Evolutionary conservation across 1,140 invertebrate genomes (phyloP), one percentile per base, ranked within the genome.

Genomic region (Bombus confusus): DNA sequence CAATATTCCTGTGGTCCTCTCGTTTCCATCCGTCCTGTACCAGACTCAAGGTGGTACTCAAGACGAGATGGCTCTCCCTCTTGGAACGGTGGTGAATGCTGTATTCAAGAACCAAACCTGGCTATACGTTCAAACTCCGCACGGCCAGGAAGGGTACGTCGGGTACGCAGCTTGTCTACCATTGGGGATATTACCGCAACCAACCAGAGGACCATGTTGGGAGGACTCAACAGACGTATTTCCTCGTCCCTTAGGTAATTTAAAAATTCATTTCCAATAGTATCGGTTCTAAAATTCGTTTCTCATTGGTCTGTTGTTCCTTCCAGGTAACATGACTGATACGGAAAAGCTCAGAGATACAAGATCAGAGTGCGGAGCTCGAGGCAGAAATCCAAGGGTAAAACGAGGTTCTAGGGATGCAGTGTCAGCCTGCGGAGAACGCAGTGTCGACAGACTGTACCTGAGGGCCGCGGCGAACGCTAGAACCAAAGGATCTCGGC

Each of bases 81-180:
- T 98, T 73, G 97, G 98, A 15, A 98, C 97, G 92, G 97, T 98
- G 6, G 97, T 98, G 0, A 98, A 98, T 92, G 97, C 97, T 0
- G 96, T 98, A 12, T 98, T 98, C 93, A 98, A 98, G 93, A 98
- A 97, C 88, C 96, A 97, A 87, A 96, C 96, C 87, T 98, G 98
- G 98, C 92, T 98, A 3, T 98, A 98, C 90, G 97, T 97, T 3
- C 97, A 98, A 92, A 98, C 97, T 1, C 97, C 97, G 3, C 97
- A 97, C 86, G 97, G 96, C 0, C 96, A 97, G 82, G 97, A 98
- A 92, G 97, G 97, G 0, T 98, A 98, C 86, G 97, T 98, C 34
- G 96, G 96, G 62, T 98, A 98, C 86, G 95, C 96, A 13, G 96
- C 97, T 5, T 98, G 97, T 91, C 91, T 98, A 73, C 97, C 97